These are phyloP conservation scores for Schlechtendalia chinensis DNA, from an alignment of 1,140 invertebrate genomes.

Conservation along the genomic window DNA sequence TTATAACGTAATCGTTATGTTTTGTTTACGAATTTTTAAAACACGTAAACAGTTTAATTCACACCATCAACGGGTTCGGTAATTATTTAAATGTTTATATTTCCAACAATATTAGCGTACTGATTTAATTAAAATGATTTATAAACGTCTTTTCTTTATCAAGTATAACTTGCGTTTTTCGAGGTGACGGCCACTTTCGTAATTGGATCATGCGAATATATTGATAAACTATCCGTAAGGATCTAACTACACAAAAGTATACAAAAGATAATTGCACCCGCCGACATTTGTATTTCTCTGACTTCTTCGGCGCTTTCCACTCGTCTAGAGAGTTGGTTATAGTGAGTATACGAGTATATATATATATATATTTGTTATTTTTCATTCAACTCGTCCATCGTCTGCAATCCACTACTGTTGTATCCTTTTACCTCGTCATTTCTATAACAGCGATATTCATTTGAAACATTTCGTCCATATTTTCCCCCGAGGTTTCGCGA, in stretches of 20 bases:
- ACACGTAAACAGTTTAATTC: no score
- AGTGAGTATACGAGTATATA: not conserved
- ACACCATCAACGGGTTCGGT: no score
- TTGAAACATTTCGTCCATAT: not conserved
- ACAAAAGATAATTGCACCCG: not conserved
- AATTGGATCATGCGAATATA: not conserved
- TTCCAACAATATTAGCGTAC: no score
- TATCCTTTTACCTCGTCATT: not conserved
- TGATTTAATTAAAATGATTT: no score
- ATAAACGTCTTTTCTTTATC: not conserved
- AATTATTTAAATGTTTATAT: no score
- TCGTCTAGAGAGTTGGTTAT: not conserved
- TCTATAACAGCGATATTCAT: not conserved
- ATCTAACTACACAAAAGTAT: not conserved
- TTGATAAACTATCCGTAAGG: not conserved
- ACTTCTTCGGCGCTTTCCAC: not conserved
- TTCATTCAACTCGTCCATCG: not conserved
- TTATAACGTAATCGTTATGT: no score
- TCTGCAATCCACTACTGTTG: not conserved
- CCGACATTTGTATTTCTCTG: not conserved
- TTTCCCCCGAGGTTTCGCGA: not conserved
- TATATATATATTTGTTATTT: not conserved
- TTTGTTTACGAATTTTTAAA: no score
- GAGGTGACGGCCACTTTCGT: not conserved
- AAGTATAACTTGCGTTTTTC: not conserved